A percentile compares a stretch with the other conserved stretches of the same genome.
These are phyloP conservation scores for Cassiopea xamachana DNA, from an alignment of 30 jellyfish, hydroid and myxozoan genomes.

Conservation along the genomic window DNA sequence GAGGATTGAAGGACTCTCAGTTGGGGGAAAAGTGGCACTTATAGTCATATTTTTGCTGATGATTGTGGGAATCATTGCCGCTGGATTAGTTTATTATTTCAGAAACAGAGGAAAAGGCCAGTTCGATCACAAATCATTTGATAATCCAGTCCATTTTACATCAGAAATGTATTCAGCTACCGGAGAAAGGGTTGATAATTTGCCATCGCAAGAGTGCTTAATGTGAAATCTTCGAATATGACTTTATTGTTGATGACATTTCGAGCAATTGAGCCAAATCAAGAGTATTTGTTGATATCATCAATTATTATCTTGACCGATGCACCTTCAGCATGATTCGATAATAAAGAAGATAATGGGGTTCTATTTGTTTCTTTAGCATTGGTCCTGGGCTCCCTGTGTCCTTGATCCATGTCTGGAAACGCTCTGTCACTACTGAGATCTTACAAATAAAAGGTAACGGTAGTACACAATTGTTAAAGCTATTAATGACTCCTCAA, in stretches of 20 bases:
- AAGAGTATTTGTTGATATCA: not conserved
- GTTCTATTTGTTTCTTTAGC: too few relatives aligned
- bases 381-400: too few relatives aligned
- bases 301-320: not conserved
- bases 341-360: not conserved
- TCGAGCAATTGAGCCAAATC: too few relatives aligned
- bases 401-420: too few relatives aligned
- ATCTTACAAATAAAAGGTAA: too few relatives aligned
- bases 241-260: too few relatives aligned
- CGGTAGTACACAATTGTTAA: too few relatives aligned
- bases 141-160: constrained; percentile 75
- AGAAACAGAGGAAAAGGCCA: constrained; percentile 54
- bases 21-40: constrained; percentile 86
- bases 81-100: constrained; percentile 67
- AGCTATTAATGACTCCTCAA: too few relatives aligned
- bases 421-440: too few relatives aligned
- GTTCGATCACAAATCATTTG: constrained; percentile 75
- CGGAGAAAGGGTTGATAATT: constrained; percentile 42
- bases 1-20: constrained; percentile 73
- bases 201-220: constrained; percentile 53
- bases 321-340: not conserved
- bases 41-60: constrained; percentile 76
- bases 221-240: too few relatives aligned
- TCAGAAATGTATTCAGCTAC: constrained; percentile 16
- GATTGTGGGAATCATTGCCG: constrained; percentile 66